Base-by-base conservation (phyloP, 1,140 invertebrate genomes). In the Gerris buenoi region DNA sequence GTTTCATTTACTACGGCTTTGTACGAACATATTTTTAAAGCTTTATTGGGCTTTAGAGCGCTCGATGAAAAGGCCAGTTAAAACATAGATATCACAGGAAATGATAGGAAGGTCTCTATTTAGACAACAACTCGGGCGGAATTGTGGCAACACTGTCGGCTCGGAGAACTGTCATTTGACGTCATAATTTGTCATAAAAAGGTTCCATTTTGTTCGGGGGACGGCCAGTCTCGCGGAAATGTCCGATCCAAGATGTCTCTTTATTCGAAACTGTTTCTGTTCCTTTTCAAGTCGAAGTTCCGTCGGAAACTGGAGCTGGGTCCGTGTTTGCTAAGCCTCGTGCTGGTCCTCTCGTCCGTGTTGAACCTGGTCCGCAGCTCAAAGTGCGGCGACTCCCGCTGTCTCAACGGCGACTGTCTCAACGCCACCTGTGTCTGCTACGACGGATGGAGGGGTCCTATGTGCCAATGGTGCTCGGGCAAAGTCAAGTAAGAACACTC, bases 401-500 rank as follows among this genome's bases (percentile, higher is more conserved):
- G 86, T 77, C 79, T 83, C 70, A 86, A 89, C 77, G 89, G 88
- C 28, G 78, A 83, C 65, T 94, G 91, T 83, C 82, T 85, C 75
- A 92, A 91, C 81, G 88, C 85, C 73, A 90, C 82, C 73, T 95
- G 93, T 81, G 78, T 89, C 65, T 96, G 93, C 81, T 83, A 84
- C 74, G 88, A 90, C 75, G 93, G 92, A 63, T 96, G 92, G 92
- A 88, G 90, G 77, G 91, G 91, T 60, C 78, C 84, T 25, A 84
- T 85, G 70, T 96, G 93, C 80, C 89, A 94, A 77, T 90, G 87
- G 77, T 95, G 92, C 81, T 88, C 86, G 65, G 91, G 93, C 68
- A 92, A 94, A 86, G 86, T 93, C 74, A 91, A 87, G 92, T 95
- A 81, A 83, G 83, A 79, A 46, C n/a, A n/a, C n/a, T n/a, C n/a